Percentiles rank a stretch among this genome's conserved stretches.
These are phyloP conservation scores for Pica pica DNA, from an alignment of 2,113 vertebrate species.

Conservation along the genomic window DNA sequence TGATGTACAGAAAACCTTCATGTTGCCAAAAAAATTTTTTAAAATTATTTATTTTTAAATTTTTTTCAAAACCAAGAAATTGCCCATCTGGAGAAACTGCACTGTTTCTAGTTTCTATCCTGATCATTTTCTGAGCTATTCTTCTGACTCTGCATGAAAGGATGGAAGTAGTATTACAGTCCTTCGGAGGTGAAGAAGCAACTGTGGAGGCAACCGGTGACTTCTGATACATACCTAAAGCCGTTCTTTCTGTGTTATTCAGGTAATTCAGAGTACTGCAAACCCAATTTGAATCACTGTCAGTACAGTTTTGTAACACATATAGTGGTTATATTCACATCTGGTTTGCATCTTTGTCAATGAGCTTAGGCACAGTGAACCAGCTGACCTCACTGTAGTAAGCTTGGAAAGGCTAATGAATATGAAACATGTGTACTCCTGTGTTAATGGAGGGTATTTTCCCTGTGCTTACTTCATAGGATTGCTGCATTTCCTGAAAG, in stretches of 20 bases:
- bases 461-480: not conserved
- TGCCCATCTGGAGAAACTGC: not conserved
- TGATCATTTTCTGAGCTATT: not conserved
- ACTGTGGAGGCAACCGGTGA: not conserved
- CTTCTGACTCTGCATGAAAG: not conserved
- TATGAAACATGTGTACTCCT: not conserved
- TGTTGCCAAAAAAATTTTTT: not conserved
- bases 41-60: not conserved
- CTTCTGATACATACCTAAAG: not conserved
- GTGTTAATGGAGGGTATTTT: not conserved
- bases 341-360: not conserved
- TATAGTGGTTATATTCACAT: not conserved
- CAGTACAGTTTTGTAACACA: not conserved
- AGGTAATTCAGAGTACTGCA: not conserved
- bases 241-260: not conserved
- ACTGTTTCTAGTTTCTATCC: not conserved
- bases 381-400: not conserved
- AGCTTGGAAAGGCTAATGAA: not conserved
- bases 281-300: fast-evolving
- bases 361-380: not conserved
- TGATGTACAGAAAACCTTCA: not conserved
- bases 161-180: not conserved
- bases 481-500: not conserved
- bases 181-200: not conserved
- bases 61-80: not conserved